Base-by-base conservation (phyloP, 2,888 invertebrate genomes). In the Leucania comma region DNA sequence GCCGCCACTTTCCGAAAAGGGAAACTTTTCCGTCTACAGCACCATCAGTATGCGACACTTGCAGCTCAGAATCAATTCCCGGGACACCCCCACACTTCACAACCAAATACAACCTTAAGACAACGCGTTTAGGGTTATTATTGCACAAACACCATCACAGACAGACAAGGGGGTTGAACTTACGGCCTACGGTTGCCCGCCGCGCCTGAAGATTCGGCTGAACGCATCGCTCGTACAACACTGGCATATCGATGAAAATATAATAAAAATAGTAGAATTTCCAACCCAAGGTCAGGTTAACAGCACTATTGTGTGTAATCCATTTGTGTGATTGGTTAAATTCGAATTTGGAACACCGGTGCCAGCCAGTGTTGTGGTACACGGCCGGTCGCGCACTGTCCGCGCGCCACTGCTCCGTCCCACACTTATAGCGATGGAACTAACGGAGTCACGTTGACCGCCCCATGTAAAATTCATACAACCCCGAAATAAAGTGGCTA, bases 381-480 rank as follows among this genome's bases (percentile, higher is more conserved):
- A 91, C 94, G 93, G 93, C 93, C 93, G 93, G 90, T 90, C 93
- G 94, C 91, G 90, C 90, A 95, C 95, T 95, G 95, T 90, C 94
- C 94, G 92, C 88, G 88, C 90, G 90, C 89, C 75, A 86, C 87
- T 80, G 76, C 86, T 86, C 81, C 90, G 81, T 86, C 92, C 92
- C 82, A 89, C 93, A 91, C 94, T 93, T 94, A 94, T 94, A 95
- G 90, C 90, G 86, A 88, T 85, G 83, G 78, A 90, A 89, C 89
- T 90, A 90, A 90, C 91, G 89, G 89, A 88, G 87, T 82, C 86
- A 81, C 72, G 86, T 77, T 91, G 92, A 89, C 93, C 93, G 91
- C 92, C 93, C 93, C 90, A 90, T 93, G 90, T 86, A 87, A 90
- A 89, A 92, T 93, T 91, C 91, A 92, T 89, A 84, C 90, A 92